phyloP scores from a whole-genome alignment of 1,140 invertebrate genomes.

The Drosophila triauraria region DNA sequence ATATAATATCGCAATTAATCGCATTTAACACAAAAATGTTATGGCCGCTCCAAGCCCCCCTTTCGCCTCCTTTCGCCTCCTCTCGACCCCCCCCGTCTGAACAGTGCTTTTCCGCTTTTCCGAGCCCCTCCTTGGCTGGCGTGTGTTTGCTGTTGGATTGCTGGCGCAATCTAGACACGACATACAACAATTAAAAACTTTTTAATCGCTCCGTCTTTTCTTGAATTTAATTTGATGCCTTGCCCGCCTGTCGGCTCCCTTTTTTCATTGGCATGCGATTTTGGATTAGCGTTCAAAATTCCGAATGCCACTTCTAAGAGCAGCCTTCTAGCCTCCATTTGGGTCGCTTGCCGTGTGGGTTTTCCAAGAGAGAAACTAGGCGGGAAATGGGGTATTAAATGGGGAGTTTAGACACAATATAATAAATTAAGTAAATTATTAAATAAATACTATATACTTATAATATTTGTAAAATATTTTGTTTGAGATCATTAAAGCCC shows the following conservation, averaged over 20 bases:
- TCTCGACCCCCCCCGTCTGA: not conserved
- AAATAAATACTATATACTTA: too few relatives aligned
- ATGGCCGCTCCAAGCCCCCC: constrained; percentile 58
- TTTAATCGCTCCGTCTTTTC: constrained; percentile 78
- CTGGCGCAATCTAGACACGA: constrained; percentile 71
- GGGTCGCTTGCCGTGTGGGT: not conserved
- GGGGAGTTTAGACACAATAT: too few relatives aligned
- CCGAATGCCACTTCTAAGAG: constrained; percentile 25
- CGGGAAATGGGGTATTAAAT: too few relatives aligned
- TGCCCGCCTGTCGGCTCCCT: constrained; percentile 37
- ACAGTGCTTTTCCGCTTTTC: constrained; percentile 2
- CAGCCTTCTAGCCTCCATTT: not conserved
- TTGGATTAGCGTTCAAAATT: constrained; percentile 37
- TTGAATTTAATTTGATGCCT: constrained; percentile 80
- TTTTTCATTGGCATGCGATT: constrained; percentile 69
- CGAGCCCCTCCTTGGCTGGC: constrained; percentile 49
- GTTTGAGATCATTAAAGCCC: too few relatives aligned
- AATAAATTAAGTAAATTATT: too few relatives aligned
- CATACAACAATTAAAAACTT: constrained; percentile 80
- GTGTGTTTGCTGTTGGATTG: constrained; percentile 54
- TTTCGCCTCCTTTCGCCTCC: not conserved
- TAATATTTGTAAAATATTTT: too few relatives aligned
- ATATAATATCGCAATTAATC: constrained; percentile 84
- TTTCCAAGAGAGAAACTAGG: too few relatives aligned
- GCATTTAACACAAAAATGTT: constrained; percentile 82